Conservation (phyloP, 2,888 invertebrate genomes). For the Drosophila mayaguana region DNA sequence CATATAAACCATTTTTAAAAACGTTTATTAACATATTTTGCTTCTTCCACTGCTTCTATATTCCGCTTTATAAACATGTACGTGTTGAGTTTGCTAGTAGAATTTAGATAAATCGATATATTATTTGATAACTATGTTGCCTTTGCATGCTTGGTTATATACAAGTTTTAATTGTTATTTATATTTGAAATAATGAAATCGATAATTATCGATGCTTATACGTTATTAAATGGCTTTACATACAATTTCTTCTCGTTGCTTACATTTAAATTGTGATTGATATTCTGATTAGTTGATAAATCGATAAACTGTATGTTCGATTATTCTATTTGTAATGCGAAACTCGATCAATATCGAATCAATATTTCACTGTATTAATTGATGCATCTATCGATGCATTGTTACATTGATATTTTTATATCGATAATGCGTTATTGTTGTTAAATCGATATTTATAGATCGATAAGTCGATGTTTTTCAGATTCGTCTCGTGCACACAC, state of each 20-base stretch:
- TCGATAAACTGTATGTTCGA: neutral
- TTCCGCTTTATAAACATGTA: neutral
- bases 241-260: neutral
- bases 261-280: neutral
- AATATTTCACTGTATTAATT: neutral
- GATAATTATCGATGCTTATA: constrained; percentile 1
- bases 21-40: neutral
- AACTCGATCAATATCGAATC: too few relatives aligned
- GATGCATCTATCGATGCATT: neutral
- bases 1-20: neutral
- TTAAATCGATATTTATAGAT: neutral
- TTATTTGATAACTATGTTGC: neutral
- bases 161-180: neutral
- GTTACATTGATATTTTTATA: neutral
- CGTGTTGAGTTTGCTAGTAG: neutral
- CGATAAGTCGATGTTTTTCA: neutral
- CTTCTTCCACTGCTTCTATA: too few relatives aligned
- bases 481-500: neutral
- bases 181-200: neutral
- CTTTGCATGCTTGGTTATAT: neutral
- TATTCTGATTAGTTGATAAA: neutral
- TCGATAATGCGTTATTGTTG: neutral
- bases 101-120: neutral
- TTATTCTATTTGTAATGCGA: too few relatives aligned
- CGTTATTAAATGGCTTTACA: too few relatives aligned